phyloP scores from a whole-genome alignment of 2,113 vertebrate genomes.

The Eonycteris spelaea region DNA sequence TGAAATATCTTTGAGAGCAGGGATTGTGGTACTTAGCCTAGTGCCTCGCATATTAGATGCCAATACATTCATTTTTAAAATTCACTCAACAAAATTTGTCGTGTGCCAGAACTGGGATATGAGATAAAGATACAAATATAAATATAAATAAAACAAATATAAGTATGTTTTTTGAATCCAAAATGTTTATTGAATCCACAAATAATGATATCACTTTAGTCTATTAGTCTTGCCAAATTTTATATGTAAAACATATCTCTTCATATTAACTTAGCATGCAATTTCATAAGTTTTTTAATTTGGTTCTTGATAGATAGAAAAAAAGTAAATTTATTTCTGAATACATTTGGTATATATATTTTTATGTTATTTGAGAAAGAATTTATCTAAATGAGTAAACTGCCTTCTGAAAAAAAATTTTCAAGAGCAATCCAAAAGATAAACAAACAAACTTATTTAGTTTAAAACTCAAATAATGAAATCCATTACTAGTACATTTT shows the following conservation, averaged over 20 bases:
- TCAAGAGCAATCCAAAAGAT: background rate
- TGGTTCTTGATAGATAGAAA: background rate
- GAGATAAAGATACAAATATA: background rate
- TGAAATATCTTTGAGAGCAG: background rate
- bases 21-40: background rate
- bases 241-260: background rate
- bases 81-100: background rate
- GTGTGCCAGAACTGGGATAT: background rate
- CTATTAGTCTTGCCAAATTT: background rate
- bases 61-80: background rate
- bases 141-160: background rate
- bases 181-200: background rate
- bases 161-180: slow-evolving; percentile 12
- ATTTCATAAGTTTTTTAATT: background rate
- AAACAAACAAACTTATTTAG: background rate
- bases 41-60: background rate
- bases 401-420: slow-evolving; percentile 2
- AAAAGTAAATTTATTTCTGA: background rate
- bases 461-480: background rate
- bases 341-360: background rate
- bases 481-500: background rate
- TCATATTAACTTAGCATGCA: background rate
- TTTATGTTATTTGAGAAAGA: background rate
- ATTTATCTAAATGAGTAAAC: background rate
- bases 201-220: background rate